Conservation (phyloP, 2,888 invertebrate species). For the Pachymerium ferrugineum region DNA sequence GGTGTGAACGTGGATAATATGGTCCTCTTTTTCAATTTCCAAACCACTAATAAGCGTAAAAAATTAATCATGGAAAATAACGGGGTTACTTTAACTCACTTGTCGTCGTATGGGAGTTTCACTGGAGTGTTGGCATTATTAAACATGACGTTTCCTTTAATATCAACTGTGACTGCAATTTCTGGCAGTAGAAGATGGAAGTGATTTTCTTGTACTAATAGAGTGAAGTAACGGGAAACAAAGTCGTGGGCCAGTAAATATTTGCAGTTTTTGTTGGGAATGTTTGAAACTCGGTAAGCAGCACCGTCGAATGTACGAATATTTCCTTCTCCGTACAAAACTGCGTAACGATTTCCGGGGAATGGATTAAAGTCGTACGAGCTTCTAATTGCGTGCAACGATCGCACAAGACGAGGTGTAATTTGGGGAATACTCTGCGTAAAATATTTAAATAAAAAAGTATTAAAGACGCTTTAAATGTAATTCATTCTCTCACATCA, state of each 20-base stretch:
- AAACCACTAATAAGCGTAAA: background rate
- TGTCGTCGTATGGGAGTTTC: background rate
- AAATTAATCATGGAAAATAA: background rate
- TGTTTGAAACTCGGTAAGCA: background rate
- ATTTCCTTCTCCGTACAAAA: background rate
- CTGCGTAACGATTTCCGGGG: background rate
- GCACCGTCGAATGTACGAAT: background rate
- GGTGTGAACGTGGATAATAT: background rate
- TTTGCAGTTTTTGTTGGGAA: background rate
- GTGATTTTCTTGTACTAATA: background rate
- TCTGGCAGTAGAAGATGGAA: slow-evolving; percentile 2
- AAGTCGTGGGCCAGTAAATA: slow-evolving; percentile 8
- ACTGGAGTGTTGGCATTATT: background rate
- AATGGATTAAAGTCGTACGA: background rate
- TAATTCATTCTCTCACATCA: background rate
- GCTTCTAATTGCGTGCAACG: background rate
- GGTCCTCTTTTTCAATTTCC: background rate
- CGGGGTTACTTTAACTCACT: background rate
- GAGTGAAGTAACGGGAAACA: background rate
- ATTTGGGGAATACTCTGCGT: background rate
- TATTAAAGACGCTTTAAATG: background rate
- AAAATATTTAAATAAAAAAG: background rate
- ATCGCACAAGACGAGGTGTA: background rate
- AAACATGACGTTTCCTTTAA: background rate
- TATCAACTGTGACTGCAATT: background rate